Conservation (phyloP, 2,797 vertebrate genomes). For the Aplochiton taeniatus region DNA sequence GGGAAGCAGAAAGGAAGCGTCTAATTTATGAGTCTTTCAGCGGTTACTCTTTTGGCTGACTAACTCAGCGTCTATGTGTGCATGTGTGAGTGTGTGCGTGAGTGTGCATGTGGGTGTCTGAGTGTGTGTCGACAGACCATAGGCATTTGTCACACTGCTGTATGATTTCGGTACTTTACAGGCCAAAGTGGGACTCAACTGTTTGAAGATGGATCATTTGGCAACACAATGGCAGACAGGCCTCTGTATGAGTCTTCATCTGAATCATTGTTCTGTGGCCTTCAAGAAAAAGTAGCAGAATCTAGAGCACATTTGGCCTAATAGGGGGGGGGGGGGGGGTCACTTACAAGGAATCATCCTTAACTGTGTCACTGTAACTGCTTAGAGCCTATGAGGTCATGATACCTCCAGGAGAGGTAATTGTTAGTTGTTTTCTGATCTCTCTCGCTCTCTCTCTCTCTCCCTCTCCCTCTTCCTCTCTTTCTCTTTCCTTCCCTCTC, state of each 20-base stretch:
- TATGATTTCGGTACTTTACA: conserved; percentile 5
- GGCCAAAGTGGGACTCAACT: no score
- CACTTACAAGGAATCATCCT: no score
- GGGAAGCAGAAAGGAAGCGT: conserved; percentile 36
- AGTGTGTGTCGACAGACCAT: conserved; percentile 4
- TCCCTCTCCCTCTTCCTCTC: not conserved
- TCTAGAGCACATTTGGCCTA: conserved; percentile 35
- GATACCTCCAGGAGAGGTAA: no score
- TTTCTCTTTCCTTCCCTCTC: not conserved
- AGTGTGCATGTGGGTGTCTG: conserved; percentile 16
- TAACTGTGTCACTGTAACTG: no score
- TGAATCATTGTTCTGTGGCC: conserved; percentile 41
- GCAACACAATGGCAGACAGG: not conserved
- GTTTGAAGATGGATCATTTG: not conserved
- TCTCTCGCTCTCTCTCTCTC: not conserved
- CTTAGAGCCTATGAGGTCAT: no score
- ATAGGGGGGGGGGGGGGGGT: conserved; percentile 22
- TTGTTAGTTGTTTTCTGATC: no score
- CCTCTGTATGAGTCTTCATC: conserved; percentile 10
- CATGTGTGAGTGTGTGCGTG: conserved; percentile 6
- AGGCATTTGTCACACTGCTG: conserved; percentile 31
- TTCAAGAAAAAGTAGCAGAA: conserved; percentile 38
- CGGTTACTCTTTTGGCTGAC: conserved; percentile 47
- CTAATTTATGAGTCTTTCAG: conserved; percentile 44
- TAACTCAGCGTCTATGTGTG: conserved; percentile 34